Evolutionary conservation across 1,140 invertebrate species (phyloP).

Genomic region (Epicauta chinensis): DNA sequence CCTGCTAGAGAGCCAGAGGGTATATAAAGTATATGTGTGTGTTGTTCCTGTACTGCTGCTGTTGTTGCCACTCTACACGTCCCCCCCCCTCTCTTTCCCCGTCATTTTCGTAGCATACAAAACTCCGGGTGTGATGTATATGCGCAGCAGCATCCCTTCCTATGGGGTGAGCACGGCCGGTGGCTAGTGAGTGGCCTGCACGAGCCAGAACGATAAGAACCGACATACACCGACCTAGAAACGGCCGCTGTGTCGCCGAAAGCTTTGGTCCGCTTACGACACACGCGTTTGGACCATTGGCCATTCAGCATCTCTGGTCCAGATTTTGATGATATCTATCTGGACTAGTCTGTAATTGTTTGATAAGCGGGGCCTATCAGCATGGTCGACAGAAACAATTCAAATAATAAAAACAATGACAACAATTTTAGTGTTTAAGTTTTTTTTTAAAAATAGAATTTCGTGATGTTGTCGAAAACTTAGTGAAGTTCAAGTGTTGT

Average conservation of each 20-base stretch:
- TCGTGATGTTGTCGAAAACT: no score
- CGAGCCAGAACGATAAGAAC: slow-evolving; percentile 22
- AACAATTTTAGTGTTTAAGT: no score
- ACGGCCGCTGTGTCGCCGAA: slow-evolving; percentile 32
- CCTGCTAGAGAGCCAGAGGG: no score
- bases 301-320: slow-evolving; percentile 41
- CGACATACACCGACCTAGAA: slow-evolving; percentile 28
- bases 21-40: slow-evolving; percentile 1
- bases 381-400: no score
- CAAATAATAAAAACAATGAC: no score
- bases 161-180: slow-evolving; percentile 36
- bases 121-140: slow-evolving; percentile 27
- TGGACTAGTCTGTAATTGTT: not conserved
- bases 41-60: slow-evolving; percentile 5
- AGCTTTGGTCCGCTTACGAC: slow-evolving; percentile 34
- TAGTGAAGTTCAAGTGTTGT: no score
- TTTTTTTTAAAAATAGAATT: no score
- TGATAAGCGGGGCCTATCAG: no score
- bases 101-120: no score
- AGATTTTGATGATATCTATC: slow-evolving; percentile 13
- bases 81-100: no score
- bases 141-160: slow-evolving; percentile 37
- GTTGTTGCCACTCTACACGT: slow-evolving; percentile 17
- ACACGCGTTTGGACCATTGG: slow-evolving; percentile 43
- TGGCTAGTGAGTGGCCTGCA: slow-evolving; percentile 41